Conservation (phyloP, 1,140 invertebrate genomes). For the Cydia splendana region DNA sequence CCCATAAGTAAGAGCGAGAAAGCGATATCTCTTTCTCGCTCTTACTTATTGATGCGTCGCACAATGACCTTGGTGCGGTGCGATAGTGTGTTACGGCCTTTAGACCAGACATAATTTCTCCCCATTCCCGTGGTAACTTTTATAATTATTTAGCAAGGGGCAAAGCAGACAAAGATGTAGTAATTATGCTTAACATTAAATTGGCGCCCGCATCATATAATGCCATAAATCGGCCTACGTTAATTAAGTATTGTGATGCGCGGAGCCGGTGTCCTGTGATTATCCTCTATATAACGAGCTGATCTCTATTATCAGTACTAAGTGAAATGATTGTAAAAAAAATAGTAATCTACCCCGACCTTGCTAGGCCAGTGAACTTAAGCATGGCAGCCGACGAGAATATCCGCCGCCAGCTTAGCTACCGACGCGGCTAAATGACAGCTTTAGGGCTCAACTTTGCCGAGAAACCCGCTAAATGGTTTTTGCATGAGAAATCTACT, state of each 20-base stretch:
- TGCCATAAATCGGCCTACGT: slow-evolving; percentile 3
- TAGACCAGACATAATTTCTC: too few relatives aligned
- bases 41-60: too few relatives aligned
- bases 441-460: slow-evolving; percentile 19
- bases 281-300: slow-evolving; percentile 11
- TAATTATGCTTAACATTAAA: background rate
- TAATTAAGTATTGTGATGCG: background rate
- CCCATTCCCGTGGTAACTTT: background rate
- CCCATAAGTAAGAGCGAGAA: too few relatives aligned
- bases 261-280: slow-evolving; percentile 20
- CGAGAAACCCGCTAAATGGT: background rate
- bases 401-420: slow-evolving; percentile 23
- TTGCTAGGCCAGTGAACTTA: slow-evolving; percentile 38
- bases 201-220: slow-evolving; percentile 4
- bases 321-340: slow-evolving; percentile 27
- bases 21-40: too few relatives aligned
- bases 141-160: slow-evolving; percentile 9
- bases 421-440: slow-evolving; percentile 18
- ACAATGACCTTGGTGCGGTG: too few relatives aligned
- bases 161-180: background rate
- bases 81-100: too few relatives aligned
- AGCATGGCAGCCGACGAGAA: slow-evolving; percentile 27
- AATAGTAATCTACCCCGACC: slow-evolving; percentile 5
- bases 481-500: slow-evolving; percentile 14
- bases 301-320: slow-evolving; percentile 30